These are phyloP conservation scores for Spilogale gracilis DNA, from an alignment of 2,113 vertebrate species.

Conservation along the genomic window DNA sequence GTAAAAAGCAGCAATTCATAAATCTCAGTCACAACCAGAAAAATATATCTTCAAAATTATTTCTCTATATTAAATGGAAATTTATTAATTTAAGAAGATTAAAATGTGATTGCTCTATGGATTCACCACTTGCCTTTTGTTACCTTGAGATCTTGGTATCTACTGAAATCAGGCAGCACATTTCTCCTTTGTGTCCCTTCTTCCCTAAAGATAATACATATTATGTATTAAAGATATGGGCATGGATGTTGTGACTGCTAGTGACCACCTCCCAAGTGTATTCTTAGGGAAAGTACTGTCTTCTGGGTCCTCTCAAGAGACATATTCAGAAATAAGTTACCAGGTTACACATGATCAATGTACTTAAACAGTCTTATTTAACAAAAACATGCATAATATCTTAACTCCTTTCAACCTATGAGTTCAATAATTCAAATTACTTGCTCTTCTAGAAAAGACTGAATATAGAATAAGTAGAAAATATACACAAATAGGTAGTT, in stretches of 20 bases:
- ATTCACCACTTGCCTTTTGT: not conserved
- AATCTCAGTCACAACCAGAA: not conserved
- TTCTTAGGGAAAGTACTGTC: not conserved
- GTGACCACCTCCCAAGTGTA: too few relatives aligned
- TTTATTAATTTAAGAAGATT: not conserved
- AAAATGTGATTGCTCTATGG: constrained; percentile 17
- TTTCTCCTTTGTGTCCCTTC: not conserved
- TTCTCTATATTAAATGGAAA: not conserved
- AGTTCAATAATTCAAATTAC: not conserved
- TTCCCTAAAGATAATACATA: not conserved
- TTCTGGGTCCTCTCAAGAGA: not conserved
- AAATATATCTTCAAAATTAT: not conserved
- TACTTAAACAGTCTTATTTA: not conserved
- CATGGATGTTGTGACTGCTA: not conserved
- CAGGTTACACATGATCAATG: not conserved
- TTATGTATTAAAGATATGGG: not conserved
- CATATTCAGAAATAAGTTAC: not conserved
- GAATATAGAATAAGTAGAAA: not conserved
- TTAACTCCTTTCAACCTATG: not conserved
- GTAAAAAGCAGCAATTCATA: not conserved
- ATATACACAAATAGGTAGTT: not conserved
- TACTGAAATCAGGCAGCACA: not conserved
- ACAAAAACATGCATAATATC: not conserved
- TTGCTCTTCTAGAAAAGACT: not conserved
- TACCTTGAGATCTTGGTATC: not conserved